Percentiles rank a stretch among this genome's conserved stretches.
Evolutionary conservation across 1,140 invertebrate species (phyloP).

Genomic region (Chelonus insularis): DNA sequence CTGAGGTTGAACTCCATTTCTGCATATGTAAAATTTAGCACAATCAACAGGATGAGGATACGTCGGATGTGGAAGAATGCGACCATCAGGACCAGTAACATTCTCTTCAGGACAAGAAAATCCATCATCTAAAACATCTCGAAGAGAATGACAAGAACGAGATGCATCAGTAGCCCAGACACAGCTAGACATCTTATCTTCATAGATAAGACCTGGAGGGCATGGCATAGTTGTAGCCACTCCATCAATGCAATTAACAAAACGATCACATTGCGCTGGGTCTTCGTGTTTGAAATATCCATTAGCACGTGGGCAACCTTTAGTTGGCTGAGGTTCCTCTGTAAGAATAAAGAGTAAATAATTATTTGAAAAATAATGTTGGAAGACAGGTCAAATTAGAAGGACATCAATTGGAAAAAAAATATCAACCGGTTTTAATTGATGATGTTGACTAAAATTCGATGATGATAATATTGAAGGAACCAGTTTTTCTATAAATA

Average conservation of each 20-base stretch:
- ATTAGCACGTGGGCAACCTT: constrained; percentile 77
- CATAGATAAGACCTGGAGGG: constrained; percentile 80
- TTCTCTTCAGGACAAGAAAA: constrained; percentile 78
- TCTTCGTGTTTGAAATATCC: constrained; percentile 81
- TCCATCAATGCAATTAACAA: constrained; percentile 81
- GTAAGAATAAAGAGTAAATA: constrained; percentile 23
- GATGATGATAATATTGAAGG: too few relatives aligned
- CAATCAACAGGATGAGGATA: constrained; percentile 83
- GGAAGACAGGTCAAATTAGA: too few relatives aligned
- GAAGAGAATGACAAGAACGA: constrained; percentile 67
- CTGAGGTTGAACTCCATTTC: constrained; percentile 76
- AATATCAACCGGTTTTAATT: too few relatives aligned
- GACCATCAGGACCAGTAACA: constrained; percentile 69
- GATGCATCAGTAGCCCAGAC: constrained; percentile 71
- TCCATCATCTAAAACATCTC: constrained; percentile 73
- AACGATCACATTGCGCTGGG: constrained; percentile 77
- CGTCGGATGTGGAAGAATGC: constrained; percentile 75
- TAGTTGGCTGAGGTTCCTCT: constrained; percentile 73
- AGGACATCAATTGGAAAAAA: too few relatives aligned
- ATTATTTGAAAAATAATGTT: too few relatives aligned
- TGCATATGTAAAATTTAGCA: constrained; percentile 83
- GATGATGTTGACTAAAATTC: too few relatives aligned
- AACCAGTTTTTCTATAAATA: too few relatives aligned
- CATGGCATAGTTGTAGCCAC: constrained; percentile 72
- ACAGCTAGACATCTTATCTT: constrained; percentile 74